These are phyloP conservation scores for Buathra laborator DNA, from an alignment of 2,888 invertebrate species.

Conservation along the genomic window DNA sequence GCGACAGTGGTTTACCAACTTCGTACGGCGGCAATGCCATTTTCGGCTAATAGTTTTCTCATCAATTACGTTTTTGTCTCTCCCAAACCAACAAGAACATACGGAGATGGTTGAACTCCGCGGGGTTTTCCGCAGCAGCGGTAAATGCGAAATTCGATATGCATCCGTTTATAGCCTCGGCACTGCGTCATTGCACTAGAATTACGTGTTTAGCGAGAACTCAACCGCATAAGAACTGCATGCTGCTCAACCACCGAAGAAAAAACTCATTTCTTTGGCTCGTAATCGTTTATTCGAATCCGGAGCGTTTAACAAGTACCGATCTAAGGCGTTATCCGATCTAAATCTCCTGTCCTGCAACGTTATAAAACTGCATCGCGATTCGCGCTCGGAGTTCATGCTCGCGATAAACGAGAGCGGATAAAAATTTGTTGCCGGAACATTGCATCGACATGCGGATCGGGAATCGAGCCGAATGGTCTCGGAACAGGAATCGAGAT, in stretches of 20 bases:
- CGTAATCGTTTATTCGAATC: neutral
- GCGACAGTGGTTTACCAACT: neutral
- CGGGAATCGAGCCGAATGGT: too few species aligned
- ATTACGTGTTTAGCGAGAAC: slow-evolving; percentile 6
- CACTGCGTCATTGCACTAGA: slow-evolving; percentile 10
- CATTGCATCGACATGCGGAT: too few species aligned
- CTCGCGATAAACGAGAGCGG: too few species aligned
- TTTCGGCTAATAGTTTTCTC: neutral
- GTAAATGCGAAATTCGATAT: neutral
- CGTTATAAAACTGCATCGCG: neutral
- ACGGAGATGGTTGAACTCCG: neutral
- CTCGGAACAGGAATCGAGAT: too few species aligned
- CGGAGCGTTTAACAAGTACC: neutral
- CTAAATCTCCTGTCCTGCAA: neutral
- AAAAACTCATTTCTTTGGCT: neutral
- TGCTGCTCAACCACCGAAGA: neutral
- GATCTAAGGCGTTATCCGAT: neutral
- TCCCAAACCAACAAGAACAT: neutral
- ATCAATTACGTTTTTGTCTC: slow-evolving; percentile 1
- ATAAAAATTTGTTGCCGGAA: too few species aligned
- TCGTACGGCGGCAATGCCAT: neutral
- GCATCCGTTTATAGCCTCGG: neutral
- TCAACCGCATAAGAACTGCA: neutral
- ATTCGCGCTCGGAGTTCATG: too few species aligned
- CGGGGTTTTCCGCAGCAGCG: neutral